These are phyloP conservation scores for Holacanthella duospinosa DNA, from an alignment of 2,888 invertebrate species.

Conservation along the genomic window DNA sequence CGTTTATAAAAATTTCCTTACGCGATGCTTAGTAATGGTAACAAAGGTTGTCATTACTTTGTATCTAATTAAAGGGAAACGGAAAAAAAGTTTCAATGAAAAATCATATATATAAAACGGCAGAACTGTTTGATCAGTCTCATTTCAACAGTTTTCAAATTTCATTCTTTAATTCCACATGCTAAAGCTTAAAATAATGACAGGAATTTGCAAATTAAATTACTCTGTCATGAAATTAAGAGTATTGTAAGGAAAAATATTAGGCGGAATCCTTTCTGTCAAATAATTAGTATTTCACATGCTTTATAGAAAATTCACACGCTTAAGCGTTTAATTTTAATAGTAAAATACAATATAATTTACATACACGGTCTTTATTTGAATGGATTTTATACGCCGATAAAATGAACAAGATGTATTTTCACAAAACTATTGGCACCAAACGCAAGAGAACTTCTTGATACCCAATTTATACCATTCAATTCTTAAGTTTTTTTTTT, in stretches of 20 bases:
- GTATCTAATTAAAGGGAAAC: too few relatives aligned
- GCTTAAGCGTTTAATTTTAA: neutral
- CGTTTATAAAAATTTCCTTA: too few relatives aligned
- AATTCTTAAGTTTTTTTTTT: too few relatives aligned
- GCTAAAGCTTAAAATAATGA: neutral
- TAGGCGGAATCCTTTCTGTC: neutral
- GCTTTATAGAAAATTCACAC: neutral
- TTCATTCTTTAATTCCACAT: neutral
- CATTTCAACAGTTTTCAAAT: neutral
- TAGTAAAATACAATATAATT: neutral
- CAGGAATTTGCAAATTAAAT: neutral
- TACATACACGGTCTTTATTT: neutral
- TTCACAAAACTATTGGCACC: neutral
- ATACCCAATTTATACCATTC: too few relatives aligned
- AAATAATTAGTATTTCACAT: slow-evolving; percentile 3
- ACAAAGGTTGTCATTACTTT: too few relatives aligned
- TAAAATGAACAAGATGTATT: too few relatives aligned
- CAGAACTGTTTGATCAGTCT: neutral
- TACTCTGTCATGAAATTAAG: neutral
- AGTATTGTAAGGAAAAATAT: neutral
- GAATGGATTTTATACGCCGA: neutral
- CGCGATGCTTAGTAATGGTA: too few relatives aligned
- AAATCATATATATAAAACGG: too few relatives aligned
- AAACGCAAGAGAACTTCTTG: neutral
- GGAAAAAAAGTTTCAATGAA: too few relatives aligned